Base-by-base conservation (phyloP, 2,888 invertebrate genomes). In the Laspeyria flexula region DNA sequence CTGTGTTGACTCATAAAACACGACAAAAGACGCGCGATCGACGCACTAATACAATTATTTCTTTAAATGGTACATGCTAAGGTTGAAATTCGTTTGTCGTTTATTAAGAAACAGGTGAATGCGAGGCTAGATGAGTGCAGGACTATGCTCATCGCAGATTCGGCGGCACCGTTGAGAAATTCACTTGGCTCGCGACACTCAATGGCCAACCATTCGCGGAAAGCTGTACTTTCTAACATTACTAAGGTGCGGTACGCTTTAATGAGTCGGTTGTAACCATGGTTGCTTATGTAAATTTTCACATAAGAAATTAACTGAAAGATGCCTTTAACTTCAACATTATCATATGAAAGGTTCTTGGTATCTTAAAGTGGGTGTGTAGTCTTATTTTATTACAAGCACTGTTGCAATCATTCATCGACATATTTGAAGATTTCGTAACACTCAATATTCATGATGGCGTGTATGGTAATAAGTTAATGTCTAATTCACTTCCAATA, bases 1-100 rank as follows among this genome's bases (percentile, higher is more conserved):
- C 77, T 72, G 77, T 74, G 73, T 76, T 77, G 77, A 77, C 84
- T 85, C 88, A 81, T 88, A 88, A 88, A 88, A 82, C 69, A 75
- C 69, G 67, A 79, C 79, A 77, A 78, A 74, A 73, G 73, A 63
- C 60, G 50, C 37, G 38, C 48, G 52, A 56, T 50, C 41, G 50
- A 56, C 37, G 27, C 37, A 48, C 50, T 48, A 57, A 64, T 67
- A 70, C 37, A 60, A 53, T 64, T 51, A 62, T 55, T 48, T 58
- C 71, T 65, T 70, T 71, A 71, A 42, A 60, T 23, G 38, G 49
- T 9, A 41, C 11, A 43, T 15, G 40, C 45, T 72, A 82, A 70
- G 72, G 73, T 70, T 63, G 55, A 72, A 58, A 71, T 65, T 75
- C 37, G 61, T 50, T 59, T 67, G 64, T 40, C 11, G 43, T 53